Evolutionary conservation across 1,140 invertebrate genomes (phyloP), one percentile per base, ranked within the genome.

Genomic region (Formica selysi): DNA sequence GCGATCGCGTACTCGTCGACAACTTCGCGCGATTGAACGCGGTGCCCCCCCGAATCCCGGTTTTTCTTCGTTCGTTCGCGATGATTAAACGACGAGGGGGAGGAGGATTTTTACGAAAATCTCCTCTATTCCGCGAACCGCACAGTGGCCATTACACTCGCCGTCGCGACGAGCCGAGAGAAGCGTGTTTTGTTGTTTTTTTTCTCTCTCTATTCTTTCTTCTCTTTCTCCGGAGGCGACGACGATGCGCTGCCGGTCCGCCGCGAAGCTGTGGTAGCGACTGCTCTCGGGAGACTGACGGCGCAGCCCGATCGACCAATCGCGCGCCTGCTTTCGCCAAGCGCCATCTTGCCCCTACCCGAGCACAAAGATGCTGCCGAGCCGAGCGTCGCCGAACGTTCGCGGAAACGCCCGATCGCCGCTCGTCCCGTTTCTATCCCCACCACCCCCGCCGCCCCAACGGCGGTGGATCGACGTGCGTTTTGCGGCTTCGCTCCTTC

Each of bases 251-350:
- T 13, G 68, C 90, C 90, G 36, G 13, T 81, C 87, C 87, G 59
- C 89, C 78, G 64, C 89, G 90, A 86, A 41, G 79, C 64, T 86
- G 81, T 89, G 64, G 44, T 73, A 86, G 86, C 90, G 90, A 91
- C 90, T 91, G 90, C 59, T 86, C 89, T 91, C 89, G 85, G 88
- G 86, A 91, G 86, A 91, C 86, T 89, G 86, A 86, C 87, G 90
- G 85, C 85, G 90, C 89, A 86, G 90, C 81, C 90, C 86, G 85
- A 90, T 91, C 89, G 90, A 91, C 90, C 90, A 91, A 91, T 91
- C 74, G 87, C 88, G 59, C 44, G 62, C 74, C 84, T 51, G 73
- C 90, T 83, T 76, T 85, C 73, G 76, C 84, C 86, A 80, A 90
- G 86, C 90, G 90, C 90, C 90, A 91, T 91, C 90, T 91, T 91